Evolutionary conservation across 2,888 invertebrate species (phyloP).

Genomic region (Amitus sp.): DNA sequence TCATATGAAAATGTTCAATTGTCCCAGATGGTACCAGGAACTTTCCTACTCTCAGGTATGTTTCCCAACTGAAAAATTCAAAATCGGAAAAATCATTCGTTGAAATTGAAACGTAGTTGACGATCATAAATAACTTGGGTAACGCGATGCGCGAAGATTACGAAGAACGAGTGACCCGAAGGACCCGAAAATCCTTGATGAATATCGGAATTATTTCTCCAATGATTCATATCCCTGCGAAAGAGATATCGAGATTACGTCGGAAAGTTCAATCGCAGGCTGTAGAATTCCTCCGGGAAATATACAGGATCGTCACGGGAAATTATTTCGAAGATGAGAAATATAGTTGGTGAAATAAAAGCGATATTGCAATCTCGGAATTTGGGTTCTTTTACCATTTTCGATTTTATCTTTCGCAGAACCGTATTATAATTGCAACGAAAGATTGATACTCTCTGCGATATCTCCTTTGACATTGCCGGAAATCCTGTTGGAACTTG

Average conservation of each 20-base stretch:
- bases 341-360: conserved; percentile 46
- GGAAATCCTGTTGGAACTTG: conserved; percentile 51
- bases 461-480: conserved; percentile 59
- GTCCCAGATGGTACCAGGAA: conserved; percentile 53
- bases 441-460: conserved; percentile 57
- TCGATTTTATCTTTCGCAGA: conserved; percentile 43
- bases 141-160: conserved; percentile 52
- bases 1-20: not conserved
- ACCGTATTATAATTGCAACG: conserved; percentile 53
- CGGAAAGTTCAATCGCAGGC: conserved; percentile 44
- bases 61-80: too few relatives aligned
- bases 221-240: conserved; percentile 46
- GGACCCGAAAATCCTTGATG: conserved; percentile 48
- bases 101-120: conserved; percentile 43
- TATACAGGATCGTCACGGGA: conserved; percentile 54
- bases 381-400: conserved; percentile 3
- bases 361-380: not conserved
- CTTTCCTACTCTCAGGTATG: conserved; percentile 50
- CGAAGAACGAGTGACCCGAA: conserved; percentile 48
- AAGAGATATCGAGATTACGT: conserved; percentile 47
- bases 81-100: too few relatives aligned
- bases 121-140: conserved; percentile 48
- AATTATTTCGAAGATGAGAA: conserved; percentile 54
- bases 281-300: conserved; percentile 53
- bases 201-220: conserved; percentile 56